These are phyloP conservation scores for Neogale vison DNA, from an alignment of 2,113 vertebrate genomes.

Conservation along the genomic window DNA sequence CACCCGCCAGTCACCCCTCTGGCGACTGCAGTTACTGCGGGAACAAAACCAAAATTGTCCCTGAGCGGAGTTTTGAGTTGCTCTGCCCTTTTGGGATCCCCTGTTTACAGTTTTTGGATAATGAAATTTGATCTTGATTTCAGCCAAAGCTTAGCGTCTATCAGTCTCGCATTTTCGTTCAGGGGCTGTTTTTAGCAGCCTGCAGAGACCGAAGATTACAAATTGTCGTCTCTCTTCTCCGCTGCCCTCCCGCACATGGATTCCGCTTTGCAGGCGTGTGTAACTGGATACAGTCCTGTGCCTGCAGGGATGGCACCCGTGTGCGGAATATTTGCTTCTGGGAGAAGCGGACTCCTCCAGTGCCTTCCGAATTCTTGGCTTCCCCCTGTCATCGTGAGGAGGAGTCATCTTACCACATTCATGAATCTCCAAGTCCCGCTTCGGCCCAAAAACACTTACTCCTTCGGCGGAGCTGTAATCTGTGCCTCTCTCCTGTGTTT, in stretches of 20 bases:
- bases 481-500: background rate
- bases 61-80: background rate
- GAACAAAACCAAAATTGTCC: background rate
- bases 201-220: background rate
- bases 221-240: background rate
- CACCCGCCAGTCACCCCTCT: background rate
- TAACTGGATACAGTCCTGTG: background rate
- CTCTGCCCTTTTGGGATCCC: constrained; percentile 17
- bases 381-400: background rate
- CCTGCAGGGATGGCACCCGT: background rate
- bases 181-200: background rate
- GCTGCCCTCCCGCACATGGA: background rate
- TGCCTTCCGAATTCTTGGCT: background rate
- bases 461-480: background rate
- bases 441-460: background rate
- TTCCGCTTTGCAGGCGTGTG: background rate
- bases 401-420: background rate
- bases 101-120: background rate
- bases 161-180: background rate
- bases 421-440: background rate
- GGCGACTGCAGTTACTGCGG: background rate
- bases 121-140: constrained; percentile 46
- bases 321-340: background rate
- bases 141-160: background rate
- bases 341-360: background rate